Conservation (phyloP, 53 echinoderm and acorn worm species). For the Echinometra lucunter region DNA sequence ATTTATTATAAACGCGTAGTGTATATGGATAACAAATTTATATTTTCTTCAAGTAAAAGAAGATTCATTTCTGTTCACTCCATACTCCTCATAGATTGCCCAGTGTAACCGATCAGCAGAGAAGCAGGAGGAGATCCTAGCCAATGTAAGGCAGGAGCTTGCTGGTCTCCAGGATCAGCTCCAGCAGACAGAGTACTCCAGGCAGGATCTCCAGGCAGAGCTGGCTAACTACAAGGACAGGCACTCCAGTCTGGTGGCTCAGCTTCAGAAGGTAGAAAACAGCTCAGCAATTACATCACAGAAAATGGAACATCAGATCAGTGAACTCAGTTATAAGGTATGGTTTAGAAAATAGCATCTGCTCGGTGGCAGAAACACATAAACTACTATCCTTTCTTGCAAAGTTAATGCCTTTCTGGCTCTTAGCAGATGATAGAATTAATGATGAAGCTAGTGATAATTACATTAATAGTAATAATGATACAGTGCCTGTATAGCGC, state of each 20-base stretch:
- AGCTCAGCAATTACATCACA: slow-evolving; percentile 72
- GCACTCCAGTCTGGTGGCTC: slow-evolving; percentile 74
- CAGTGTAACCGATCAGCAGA: slow-evolving; percentile 80
- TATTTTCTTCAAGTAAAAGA: neutral
- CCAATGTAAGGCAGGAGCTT: slow-evolving; percentile 77
- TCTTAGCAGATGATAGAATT: no score
- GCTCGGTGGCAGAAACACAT: neutral
- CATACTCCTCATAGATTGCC: slow-evolving; percentile 67
- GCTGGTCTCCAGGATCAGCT: slow-evolving; percentile 82
- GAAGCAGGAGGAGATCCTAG: slow-evolving; percentile 80
- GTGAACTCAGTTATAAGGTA: slow-evolving; percentile 74
- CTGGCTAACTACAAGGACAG: slow-evolving; percentile 87
- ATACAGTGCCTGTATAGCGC: no score
- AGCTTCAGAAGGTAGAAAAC: slow-evolving; percentile 81
- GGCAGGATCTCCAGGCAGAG: slow-evolving; percentile 83
- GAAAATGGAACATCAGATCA: slow-evolving; percentile 75
- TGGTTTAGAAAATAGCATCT: neutral
- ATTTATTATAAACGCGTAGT: no score
- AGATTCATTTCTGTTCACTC: neutral
- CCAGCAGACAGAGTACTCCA: slow-evolving; percentile 75
- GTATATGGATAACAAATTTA: neutral
- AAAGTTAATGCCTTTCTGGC: no score
- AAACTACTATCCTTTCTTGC: no score
- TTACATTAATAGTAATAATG: no score
- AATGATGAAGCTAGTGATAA: no score